A percentile compares a stretch with the other conserved stretches of the same genome.
phyloP scores from a whole-genome alignment of 2,888 invertebrate species.

The Sphaerophoria rueppellii region DNA sequence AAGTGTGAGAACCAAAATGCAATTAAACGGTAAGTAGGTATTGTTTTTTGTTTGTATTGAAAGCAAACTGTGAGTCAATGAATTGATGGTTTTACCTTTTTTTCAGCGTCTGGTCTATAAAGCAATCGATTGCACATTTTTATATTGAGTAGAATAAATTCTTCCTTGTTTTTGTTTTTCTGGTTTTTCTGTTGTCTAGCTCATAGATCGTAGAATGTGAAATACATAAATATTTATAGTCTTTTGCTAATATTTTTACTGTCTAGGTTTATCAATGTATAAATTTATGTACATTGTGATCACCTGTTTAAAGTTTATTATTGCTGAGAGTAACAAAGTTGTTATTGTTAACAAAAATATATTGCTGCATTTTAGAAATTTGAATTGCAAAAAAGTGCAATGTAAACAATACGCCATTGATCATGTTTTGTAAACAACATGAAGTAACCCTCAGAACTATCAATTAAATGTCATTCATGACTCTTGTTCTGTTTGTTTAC shows the following conservation, averaged over 20 bases:
- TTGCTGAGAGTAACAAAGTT: too few relatives aligned
- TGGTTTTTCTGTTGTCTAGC: too few relatives aligned
- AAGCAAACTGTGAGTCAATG: conserved; percentile 40
- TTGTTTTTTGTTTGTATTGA: conserved; percentile 39
- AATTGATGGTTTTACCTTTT: conserved; percentile 41
- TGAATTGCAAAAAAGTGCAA: too few relatives aligned
- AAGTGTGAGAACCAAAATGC: neutral
- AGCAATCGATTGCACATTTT: conserved; percentile 39
- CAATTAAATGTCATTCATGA: too few relatives aligned
- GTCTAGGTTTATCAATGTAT: neutral
- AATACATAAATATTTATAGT: conserved; percentile 10
- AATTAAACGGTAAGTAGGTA: conserved; percentile 9
- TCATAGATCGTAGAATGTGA: neutral
- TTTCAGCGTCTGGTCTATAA: conserved; percentile 15
- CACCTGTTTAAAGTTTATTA: conserved; percentile 47
- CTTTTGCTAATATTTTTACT: conserved; percentile 6
- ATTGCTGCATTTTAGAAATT: too few relatives aligned
- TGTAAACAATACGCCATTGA: too few relatives aligned
- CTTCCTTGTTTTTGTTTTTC: conserved; percentile 26
- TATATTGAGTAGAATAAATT: neutral
- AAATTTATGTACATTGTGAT: neutral
- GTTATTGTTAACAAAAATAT: too few relatives aligned
- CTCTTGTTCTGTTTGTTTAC: too few relatives aligned
- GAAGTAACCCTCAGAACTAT: too few relatives aligned
- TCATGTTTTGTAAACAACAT: too few relatives aligned